A percentile compares a stretch with the other conserved stretches of the same genome.
Conservation (phyloP, 1,140 invertebrate genomes). For the Copidosoma floridanum region DNA sequence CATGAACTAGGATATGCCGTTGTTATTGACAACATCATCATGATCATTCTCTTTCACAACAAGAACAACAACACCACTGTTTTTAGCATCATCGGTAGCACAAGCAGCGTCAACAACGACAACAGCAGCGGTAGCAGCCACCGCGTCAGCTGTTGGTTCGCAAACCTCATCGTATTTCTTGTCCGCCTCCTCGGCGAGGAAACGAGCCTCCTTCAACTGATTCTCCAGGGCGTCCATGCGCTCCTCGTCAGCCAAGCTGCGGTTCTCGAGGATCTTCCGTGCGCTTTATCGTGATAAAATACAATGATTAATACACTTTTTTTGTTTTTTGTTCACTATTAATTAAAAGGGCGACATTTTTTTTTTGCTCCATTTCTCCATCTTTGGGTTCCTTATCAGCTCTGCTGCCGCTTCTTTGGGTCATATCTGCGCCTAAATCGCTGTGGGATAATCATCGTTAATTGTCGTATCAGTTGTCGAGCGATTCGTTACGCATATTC, state of each 20-base stretch:
- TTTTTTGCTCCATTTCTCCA: neutral
- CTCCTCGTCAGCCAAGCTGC: constrained; percentile 99
- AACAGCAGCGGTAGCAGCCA: constrained; percentile 42
- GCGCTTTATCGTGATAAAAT: constrained; percentile 68
- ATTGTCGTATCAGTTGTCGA: neutral
- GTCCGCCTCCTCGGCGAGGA: constrained; percentile 99
- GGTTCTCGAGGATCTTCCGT: constrained; percentile 99
- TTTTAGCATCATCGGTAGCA: constrained; percentile 44
- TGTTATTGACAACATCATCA: constrained; percentile 46
- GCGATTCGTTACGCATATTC: constrained; percentile 15
- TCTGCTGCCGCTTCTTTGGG: constrained; percentile 26
- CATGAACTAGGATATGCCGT: constrained; percentile 57
- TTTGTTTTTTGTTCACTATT: too few species aligned
- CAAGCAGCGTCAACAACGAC: constrained; percentile 44
- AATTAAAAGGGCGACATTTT: constrained; percentile 10
- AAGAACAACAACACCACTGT: too few species aligned
- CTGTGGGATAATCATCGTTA: too few species aligned
- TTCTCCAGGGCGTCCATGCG: constrained; percentile 98
- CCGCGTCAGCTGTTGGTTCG: constrained; percentile 45
- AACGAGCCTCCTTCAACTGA: constrained; percentile 98
- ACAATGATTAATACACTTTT: constrained; percentile 18
- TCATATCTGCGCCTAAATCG: neutral
- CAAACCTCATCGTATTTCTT: constrained; percentile 99
- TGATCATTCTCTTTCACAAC: constrained; percentile 36
- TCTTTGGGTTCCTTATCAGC: constrained; percentile 7